A percentile compares a stretch with the other conserved stretches of the same genome.
Conservation (phyloP, 2,797 vertebrate genomes). For the Oryzias dopingdopingensis region DNA sequence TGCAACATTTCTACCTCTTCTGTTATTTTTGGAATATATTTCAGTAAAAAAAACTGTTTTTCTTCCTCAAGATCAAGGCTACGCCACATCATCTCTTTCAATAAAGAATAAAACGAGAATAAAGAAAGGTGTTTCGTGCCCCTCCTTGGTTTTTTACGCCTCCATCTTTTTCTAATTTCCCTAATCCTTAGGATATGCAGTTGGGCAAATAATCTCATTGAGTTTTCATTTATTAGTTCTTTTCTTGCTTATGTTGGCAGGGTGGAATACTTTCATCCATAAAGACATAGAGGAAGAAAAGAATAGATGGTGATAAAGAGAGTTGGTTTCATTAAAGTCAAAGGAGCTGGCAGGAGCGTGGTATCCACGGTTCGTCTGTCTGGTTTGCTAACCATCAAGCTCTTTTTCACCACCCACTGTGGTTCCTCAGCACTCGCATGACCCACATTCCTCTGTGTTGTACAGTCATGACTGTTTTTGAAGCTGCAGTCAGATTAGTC, state of each 20-base stretch:
- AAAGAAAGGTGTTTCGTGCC: background rate
- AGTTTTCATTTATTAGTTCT: constrained; percentile 25
- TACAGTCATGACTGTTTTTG: constrained; percentile 31
- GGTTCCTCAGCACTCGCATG: constrained; percentile 47
- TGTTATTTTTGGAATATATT: constrained; percentile 6
- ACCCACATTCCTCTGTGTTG: constrained; percentile 57
- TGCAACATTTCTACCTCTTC: constrained; percentile 12
- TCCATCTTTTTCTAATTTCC: constrained; percentile 5
- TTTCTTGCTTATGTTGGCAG: constrained; percentile 10
- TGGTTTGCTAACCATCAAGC: constrained; percentile 32
- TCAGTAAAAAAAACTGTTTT: constrained; percentile 16
- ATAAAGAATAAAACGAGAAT: no score
- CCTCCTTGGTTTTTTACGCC: constrained; percentile 35
- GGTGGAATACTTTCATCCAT: background rate
- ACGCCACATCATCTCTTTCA: constrained; percentile 24
- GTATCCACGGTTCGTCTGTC: constrained; percentile 17
- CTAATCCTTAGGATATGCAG: constrained; percentile 2
- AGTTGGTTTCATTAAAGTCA: constrained; percentile 43
- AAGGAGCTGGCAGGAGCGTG: constrained; percentile 31
- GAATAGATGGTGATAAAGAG: background rate
- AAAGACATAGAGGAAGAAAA: constrained; percentile 5
- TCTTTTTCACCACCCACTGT: constrained; percentile 41
- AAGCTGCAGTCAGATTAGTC: constrained; percentile 41
- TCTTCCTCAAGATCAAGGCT: constrained; percentile 35
- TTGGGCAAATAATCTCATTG: background rate